Conservation (phyloP, 2,113 vertebrate species). For the Vireo altiloquus region DNA sequence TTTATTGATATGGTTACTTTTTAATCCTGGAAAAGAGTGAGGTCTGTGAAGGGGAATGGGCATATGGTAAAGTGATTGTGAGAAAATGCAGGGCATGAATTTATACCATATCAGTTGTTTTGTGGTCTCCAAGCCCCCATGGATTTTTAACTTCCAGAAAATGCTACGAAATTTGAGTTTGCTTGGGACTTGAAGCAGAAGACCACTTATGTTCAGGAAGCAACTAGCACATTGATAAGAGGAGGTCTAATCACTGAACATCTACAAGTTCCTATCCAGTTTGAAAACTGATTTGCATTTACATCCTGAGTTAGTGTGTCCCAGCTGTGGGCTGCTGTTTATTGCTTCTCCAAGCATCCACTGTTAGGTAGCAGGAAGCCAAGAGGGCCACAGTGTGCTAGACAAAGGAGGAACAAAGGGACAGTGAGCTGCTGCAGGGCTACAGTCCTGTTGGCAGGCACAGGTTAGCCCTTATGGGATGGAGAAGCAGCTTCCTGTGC, state of each 20-base stretch:
- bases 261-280: not conserved
- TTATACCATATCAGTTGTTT: not conserved
- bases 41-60: not conserved
- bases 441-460: not conserved
- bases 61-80: not conserved
- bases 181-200: not conserved
- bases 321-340: not conserved
- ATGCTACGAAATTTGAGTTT: not conserved
- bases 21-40: not conserved
- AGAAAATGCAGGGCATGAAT: not conserved
- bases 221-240: not conserved
- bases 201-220: not conserved
- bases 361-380: not conserved
- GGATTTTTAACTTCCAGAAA: not conserved
- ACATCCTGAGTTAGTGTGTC: not conserved
- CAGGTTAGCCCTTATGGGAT: not conserved
- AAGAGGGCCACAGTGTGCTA: not conserved
- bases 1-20: not conserved
- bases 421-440: not conserved
- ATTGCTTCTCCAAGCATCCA: not conserved
- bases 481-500: not conserved
- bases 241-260: not conserved
- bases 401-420: not conserved
- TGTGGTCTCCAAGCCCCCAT: not conserved
- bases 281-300: not conserved